Conservation (phyloP, 2,888 invertebrate genomes). For the Drosophila koepferae region DNA sequence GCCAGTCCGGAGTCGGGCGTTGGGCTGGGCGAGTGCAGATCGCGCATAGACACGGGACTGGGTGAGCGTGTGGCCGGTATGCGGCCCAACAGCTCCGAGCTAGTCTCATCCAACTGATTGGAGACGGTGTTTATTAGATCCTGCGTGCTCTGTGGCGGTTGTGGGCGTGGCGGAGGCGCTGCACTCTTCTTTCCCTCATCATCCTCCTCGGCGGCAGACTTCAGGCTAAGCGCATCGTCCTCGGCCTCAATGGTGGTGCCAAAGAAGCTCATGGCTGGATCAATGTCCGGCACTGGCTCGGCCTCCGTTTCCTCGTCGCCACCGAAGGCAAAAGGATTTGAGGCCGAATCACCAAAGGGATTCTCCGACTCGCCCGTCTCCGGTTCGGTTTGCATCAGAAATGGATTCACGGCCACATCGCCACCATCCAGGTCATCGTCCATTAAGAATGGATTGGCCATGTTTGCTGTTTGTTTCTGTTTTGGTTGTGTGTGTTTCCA, state of each 20-base stretch:
- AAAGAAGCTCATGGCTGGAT: constrained; percentile 85
- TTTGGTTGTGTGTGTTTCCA: constrained; percentile 66
- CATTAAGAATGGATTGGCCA: constrained; percentile 94
- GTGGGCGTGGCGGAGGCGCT: constrained; percentile 86
- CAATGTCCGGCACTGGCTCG: constrained; percentile 78
- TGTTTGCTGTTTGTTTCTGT: constrained; percentile 80
- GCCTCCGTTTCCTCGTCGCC: constrained; percentile 80
- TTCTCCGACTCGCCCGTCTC: constrained; percentile 87
- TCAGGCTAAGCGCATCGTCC: constrained; percentile 82
- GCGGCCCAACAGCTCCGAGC: constrained; percentile 92
- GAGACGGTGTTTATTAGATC: constrained; percentile 94
- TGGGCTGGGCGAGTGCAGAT: constrained; percentile 93
- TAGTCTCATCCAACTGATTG: constrained; percentile 95
- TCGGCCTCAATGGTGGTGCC: constrained; percentile 85
- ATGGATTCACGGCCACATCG: constrained; percentile 88
- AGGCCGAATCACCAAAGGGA: constrained; percentile 87
- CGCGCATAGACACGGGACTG: constrained; percentile 93
- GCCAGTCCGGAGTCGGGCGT: constrained; percentile 89
- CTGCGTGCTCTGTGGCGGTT: constrained; percentile 90
- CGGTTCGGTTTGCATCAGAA: constrained; percentile 86
- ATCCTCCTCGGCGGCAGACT: constrained; percentile 81
- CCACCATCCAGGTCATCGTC: constrained; percentile 88
- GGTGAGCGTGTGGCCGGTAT: constrained; percentile 94
- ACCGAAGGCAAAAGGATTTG: constrained; percentile 90
- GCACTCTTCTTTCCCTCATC: constrained; percentile 70